Conservation (phyloP, 1,140 invertebrate genomes). For the Pseudobourletiella spinata region DNA sequence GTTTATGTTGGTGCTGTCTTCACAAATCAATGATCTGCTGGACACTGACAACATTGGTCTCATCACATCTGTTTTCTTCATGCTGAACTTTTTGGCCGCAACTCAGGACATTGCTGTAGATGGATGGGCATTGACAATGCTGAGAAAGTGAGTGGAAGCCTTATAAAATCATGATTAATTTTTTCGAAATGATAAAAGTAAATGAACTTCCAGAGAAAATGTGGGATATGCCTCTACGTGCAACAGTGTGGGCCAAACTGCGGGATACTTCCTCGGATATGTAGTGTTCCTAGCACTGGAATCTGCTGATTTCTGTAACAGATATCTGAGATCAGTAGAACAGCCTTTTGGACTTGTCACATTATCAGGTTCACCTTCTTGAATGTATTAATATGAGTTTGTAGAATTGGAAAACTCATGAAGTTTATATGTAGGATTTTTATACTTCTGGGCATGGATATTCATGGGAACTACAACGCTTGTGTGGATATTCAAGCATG, state of each 20-base stretch:
- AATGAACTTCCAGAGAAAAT: conserved; percentile 57
- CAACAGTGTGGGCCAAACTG: conserved; percentile 96
- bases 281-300: conserved; percentile 96
- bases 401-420: background rate
- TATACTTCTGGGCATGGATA: conserved; percentile 89
- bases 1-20: conserved; percentile 75
- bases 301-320: conserved; percentile 92
- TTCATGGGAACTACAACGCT: conserved; percentile 87
- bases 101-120: conserved; percentile 99
- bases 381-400: background rate
- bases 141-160: conserved; percentile 61
- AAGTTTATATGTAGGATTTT: conserved; percentile 49
- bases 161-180: background rate
- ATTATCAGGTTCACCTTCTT: conserved; percentile 69
- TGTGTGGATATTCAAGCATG: conserved; percentile 78
- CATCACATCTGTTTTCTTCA: conserved; percentile 62
- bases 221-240: conserved; percentile 99
- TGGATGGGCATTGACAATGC: conserved; percentile 98
- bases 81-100: conserved; percentile 89
- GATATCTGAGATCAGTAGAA: conserved; percentile 60
- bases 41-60: conserved; percentile 45
- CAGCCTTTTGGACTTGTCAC: conserved; percentile 63
- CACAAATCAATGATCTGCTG: conserved; percentile 62
- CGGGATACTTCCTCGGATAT: conserved; percentile 95
- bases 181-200: background rate